A percentile compares a stretch with the other conserved stretches of the same genome.
phyloP scores from a whole-genome alignment of 2,113 vertebrate species.

The Lasiurus cinereus region DNA sequence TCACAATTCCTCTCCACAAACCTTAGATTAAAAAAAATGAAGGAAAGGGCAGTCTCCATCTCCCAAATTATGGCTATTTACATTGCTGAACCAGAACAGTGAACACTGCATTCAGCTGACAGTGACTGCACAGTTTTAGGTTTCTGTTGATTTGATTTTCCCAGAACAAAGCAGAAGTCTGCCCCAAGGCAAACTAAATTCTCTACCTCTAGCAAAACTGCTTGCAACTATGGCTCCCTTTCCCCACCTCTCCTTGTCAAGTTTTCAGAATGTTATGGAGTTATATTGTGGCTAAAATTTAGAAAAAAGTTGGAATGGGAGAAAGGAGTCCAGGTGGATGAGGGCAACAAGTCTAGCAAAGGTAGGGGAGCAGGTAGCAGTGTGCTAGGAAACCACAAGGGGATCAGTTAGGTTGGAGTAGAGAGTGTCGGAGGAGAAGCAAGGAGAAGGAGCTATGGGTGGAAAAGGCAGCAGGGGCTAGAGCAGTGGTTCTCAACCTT shows the following conservation, averaged over 20 bases:
- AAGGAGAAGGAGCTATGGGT: background rate
- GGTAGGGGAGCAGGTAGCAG: background rate
- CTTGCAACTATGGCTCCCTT: background rate
- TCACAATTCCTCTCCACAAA: background rate
- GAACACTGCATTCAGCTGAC: constrained; percentile 34
- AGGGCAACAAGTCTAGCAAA: background rate
- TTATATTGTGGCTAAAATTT: background rate
- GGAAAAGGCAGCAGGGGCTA: background rate
- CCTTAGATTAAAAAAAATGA: background rate
- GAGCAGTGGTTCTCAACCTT: too few species aligned
- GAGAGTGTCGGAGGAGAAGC: background rate
- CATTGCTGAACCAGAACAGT: background rate
- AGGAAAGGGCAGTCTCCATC: background rate
- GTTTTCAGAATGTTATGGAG: background rate
- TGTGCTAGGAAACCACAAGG: background rate
- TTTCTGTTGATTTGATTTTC: background rate
- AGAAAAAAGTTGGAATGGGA: background rate
- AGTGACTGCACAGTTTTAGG: background rate
- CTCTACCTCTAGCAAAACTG: constrained; percentile 2
- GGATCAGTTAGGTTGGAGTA: background rate
- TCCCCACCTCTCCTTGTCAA: background rate
- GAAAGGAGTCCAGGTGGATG: background rate
- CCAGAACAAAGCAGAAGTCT: constrained; percentile 41
- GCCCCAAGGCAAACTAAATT: constrained; percentile 5
- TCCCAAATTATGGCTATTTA: background rate